Conservation (phyloP, 2,888 invertebrate species). For the Agrotis clavis region DNA sequence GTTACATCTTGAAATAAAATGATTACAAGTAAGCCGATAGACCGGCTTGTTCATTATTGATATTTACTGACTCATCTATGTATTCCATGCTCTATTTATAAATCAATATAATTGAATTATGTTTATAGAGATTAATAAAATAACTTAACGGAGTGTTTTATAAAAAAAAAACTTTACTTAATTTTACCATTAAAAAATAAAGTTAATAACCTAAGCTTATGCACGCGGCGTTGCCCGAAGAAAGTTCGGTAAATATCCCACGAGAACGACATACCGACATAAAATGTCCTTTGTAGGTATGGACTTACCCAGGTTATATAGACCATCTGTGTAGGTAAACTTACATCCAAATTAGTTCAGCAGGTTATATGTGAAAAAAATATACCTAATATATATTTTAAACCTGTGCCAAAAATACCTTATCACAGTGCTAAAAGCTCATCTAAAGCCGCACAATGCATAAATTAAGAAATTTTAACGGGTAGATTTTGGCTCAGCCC, state of each 20-base stretch:
- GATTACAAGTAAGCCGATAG: not conserved
- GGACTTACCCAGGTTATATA: too few species aligned
- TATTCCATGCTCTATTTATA: not conserved
- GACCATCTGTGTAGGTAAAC: too few species aligned
- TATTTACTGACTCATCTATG: conserved; percentile 12
- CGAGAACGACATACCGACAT: too few species aligned
- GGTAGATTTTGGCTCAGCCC: conserved; percentile 10
- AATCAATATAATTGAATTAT: too few species aligned
- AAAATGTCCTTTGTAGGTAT: too few species aligned
- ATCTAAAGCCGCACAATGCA: not conserved
- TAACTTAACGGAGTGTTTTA: too few species aligned
- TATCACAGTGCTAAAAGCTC: not conserved
- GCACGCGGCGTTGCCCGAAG: too few species aligned
- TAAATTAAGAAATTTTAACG: conserved; percentile 23
- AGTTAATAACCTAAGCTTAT: not conserved
- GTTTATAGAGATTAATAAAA: too few species aligned
- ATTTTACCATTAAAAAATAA: not conserved
- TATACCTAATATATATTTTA: not conserved
- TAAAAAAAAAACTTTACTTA: not conserved
- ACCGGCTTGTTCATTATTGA: conserved; percentile 2
- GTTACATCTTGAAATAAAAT: conserved; percentile 20
- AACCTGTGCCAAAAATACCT: not conserved
- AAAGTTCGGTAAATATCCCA: too few species aligned
- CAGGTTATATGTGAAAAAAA: too few species aligned
- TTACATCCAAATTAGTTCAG: too few species aligned